Percentiles rank a stretch among this genome's conserved stretches.
Evolutionary conservation across 2,113 vertebrate genomes (phyloP).

Genomic region (Condylura cristata): DNA sequence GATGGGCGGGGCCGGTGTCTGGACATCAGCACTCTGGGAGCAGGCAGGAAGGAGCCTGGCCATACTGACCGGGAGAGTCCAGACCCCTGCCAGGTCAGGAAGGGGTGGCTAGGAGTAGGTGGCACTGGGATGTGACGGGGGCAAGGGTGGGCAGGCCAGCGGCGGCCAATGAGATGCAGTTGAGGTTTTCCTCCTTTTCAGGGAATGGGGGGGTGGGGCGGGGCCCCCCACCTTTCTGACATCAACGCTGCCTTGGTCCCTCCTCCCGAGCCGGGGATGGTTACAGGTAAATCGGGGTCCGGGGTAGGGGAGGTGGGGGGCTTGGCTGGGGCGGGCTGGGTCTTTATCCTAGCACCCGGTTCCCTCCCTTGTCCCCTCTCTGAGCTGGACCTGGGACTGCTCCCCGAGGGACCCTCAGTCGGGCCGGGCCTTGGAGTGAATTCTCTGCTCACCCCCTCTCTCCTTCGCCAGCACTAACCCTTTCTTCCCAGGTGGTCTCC

Average conservation of each 20-base stretch:
- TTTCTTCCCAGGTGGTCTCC: conserved; percentile 81
- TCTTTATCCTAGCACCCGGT: conserved; percentile 77
- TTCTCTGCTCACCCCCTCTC: conserved; percentile 81
- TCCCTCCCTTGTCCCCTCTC: conserved; percentile 77
- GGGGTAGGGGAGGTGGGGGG: conserved; percentile 47
- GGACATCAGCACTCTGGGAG: background rate
- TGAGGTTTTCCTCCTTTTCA: conserved; percentile 81
- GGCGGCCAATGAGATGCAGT: conserved; percentile 80
- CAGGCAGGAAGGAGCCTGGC: background rate
- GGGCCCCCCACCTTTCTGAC: conserved; percentile 80
- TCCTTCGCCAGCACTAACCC: conserved; percentile 79
- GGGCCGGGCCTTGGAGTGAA: conserved; percentile 79
- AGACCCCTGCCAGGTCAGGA: background rate
- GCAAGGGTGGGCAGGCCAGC: conserved; percentile 71
- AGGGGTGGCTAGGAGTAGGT: conserved; percentile 40
- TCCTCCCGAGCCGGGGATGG: conserved; percentile 78
- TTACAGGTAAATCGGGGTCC: conserved; percentile 79
- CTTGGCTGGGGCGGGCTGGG: conserved; percentile 68
- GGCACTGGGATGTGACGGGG: conserved; percentile 56
- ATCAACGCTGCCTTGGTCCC: conserved; percentile 79
- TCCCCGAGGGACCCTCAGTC: conserved; percentile 69
- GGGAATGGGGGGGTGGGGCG: conserved; percentile 78
- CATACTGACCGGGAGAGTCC: background rate
- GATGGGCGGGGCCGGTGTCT: background rate
- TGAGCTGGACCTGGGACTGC: conserved; percentile 77